phyloP scores from a whole-genome alignment of 2,888 invertebrate genomes.

The Tromatobia lineatoria region DNA sequence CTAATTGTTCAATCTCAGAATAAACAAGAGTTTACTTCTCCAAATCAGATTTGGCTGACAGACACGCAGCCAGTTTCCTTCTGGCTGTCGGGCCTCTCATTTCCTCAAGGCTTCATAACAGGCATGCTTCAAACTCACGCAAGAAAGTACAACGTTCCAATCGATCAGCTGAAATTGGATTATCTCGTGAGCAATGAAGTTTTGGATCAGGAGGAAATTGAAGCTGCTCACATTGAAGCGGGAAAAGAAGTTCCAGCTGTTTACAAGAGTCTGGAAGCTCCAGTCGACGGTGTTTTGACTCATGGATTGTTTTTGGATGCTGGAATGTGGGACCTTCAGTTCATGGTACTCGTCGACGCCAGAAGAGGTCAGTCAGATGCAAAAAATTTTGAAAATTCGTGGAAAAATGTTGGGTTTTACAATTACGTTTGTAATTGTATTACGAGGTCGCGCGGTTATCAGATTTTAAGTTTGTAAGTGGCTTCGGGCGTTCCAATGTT shows the following conservation, averaged over 20 bases:
- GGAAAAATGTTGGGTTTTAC: too few species aligned
- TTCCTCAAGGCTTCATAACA: constrained; percentile 97
- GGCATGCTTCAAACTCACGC: constrained; percentile 96
- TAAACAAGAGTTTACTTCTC: constrained; percentile 6
- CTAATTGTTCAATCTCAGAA: neutral
- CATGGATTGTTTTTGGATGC: constrained; percentile 96
- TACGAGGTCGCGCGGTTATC: too few species aligned
- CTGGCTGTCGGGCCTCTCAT: constrained; percentile 97
- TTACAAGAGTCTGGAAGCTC: constrained; percentile 87
- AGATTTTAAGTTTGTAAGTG: too few species aligned
- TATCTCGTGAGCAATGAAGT: constrained; percentile 88
- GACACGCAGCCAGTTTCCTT: constrained; percentile 92
- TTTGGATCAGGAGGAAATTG: constrained; percentile 90
- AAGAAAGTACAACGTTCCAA: constrained; percentile 93
- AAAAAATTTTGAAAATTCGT: too few species aligned
- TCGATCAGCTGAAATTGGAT: constrained; percentile 94
- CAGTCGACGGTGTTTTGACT: constrained; percentile 90
- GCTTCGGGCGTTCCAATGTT: too few species aligned
- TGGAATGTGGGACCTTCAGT: constrained; percentile 92
- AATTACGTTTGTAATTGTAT: too few species aligned
- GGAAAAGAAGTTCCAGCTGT: constrained; percentile 81
- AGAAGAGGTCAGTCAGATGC: constrained; percentile 87
- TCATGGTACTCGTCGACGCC: constrained; percentile 91
- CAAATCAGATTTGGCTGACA: constrained; percentile 89
- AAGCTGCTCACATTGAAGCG: constrained; percentile 84